Evolutionary conservation across 2,888 invertebrate genomes (phyloP).

Genomic region (Carterocephalus palaemon): DNA sequence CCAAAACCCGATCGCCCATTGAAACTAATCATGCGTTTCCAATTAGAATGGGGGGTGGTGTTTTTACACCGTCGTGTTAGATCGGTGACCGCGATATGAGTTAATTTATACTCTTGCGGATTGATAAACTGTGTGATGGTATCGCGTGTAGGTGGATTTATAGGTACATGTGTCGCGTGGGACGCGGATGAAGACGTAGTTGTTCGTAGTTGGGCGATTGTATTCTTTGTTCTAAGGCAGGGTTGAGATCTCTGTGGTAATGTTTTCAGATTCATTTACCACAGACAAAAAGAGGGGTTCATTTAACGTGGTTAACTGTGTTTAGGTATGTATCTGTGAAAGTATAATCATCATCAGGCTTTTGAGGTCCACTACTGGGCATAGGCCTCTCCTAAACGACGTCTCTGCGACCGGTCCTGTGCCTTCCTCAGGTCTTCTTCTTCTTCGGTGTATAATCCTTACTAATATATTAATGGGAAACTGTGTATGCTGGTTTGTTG

Average conservation of each 20-base stretch:
- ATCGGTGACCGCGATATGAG: conserved; percentile 36
- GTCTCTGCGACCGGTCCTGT: no score
- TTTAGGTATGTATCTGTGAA: no score
- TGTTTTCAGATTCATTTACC: conserved; percentile 2
- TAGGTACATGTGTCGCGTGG: conserved; percentile 40
- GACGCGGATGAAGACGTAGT: conserved; percentile 36
- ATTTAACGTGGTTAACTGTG: no score
- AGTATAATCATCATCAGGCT: no score
- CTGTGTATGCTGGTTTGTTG: no score
- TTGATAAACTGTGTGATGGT: conserved; percentile 50
- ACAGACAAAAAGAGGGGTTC: no score
- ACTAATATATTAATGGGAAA: no score
- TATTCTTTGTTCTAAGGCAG: conserved; percentile 3
- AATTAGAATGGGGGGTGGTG: conserved; percentile 39
- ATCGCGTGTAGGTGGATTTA: conserved; percentile 46
- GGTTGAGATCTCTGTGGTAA: not conserved
- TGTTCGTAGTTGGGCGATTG: conserved; percentile 17
- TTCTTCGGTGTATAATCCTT: no score
- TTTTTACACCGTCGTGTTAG: conserved; percentile 31
- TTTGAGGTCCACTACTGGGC: no score
- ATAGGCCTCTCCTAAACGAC: no score
- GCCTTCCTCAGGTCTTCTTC: no score
- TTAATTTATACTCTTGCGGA: conserved; percentile 45
- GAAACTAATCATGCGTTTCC: conserved; percentile 46
- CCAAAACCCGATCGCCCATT: conserved; percentile 32